Evolutionary conservation across 2,113 vertebrate genomes (phyloP), one percentile per base, ranked within the genome.

Genomic region (Rynchops niger): DNA sequence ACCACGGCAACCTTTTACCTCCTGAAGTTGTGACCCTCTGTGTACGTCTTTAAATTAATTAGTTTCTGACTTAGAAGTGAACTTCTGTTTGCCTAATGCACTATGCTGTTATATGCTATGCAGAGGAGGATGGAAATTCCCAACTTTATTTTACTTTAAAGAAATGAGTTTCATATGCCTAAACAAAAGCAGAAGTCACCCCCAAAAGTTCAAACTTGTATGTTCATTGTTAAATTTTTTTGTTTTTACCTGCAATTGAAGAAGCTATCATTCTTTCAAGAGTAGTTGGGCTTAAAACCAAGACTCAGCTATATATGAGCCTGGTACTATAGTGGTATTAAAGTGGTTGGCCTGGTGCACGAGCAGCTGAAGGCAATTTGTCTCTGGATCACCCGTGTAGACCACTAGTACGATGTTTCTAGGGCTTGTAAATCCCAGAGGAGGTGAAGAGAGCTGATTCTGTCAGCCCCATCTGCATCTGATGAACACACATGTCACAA

Each of bases 31-130:
- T 58, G 45, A 21, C 3, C 5, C 5, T 7, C 36, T 13, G 4
- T 52, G 21, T 8, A 52, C 23, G 23, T 67, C 30, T 83, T 88
- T 20, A 59, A 25, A 38, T 36, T 2, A 63, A 8, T 32, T 55
- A 2, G 0, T 12, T 82, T 82, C 62, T 61, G 3, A 65, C 21
- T n/a, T 45, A 36, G 47, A 85, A 70, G 15, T 17, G 22, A 36
- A 43, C 21, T 70, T 87, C 23, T 49, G 13, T 34, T 74, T 76
- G 32, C 29, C 42, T 70, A 78, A 52, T 20, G 36, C 15, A 25
- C 26, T 58, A 4, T 8, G 43, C 14, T 63, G 8, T 50, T 40
- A 32, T 2, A 12, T 0, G 2, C 13, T 55, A 42, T 23, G n/a
- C 26, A 77, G 40, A 50, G 6, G 5, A 87, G 16, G 29, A 86